phyloP scores from a whole-genome alignment of 1,140 invertebrate genomes.

The Pomphorhynchus laevis region DNA sequence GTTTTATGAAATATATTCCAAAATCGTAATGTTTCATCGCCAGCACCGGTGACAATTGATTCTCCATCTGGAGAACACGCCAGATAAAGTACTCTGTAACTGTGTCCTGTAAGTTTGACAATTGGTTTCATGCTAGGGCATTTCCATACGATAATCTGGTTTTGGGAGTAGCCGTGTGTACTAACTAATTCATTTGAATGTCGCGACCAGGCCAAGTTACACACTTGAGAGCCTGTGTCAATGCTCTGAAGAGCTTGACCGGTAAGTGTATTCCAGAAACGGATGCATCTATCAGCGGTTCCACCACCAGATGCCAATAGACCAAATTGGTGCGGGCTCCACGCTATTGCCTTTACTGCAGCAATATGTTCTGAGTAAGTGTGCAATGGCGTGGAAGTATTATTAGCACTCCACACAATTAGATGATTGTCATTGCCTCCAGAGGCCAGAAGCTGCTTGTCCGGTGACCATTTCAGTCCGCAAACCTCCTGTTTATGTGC shows the following conservation, averaged over 20 bases:
- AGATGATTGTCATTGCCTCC: constrained; percentile 94
- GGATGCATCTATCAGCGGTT: constrained; percentile 47
- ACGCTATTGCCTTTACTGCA: constrained; percentile 75
- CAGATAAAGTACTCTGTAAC: constrained; percentile 71
- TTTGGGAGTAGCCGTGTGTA: constrained; percentile 80
- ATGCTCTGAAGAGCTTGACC: constrained; percentile 89
- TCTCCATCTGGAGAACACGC: constrained; percentile 75
- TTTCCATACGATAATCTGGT: constrained; percentile 96
- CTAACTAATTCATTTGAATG: constrained; percentile 70
- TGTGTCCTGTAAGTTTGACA: constrained; percentile 84
- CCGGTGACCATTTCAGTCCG: constrained; percentile 94
- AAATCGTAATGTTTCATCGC: constrained; percentile 84
- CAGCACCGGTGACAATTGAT: constrained; percentile 89
- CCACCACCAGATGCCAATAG: constrained; percentile 79
- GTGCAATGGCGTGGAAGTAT: constrained; percentile 25
- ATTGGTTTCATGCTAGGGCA: constrained; percentile 84
- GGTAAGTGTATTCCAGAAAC: constrained; percentile 98
- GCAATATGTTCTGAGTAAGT: constrained; percentile 87
- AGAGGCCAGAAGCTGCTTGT: constrained; percentile 79
- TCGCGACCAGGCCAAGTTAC: constrained; percentile 95
- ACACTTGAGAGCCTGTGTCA: constrained; percentile 67
- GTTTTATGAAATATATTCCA: constrained; percentile 98
- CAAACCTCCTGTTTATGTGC: constrained; percentile 88
- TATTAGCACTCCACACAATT: constrained; percentile 51
- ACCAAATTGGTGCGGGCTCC: constrained; percentile 96